phyloP scores from a whole-genome alignment of 2,113 vertebrate species.

The Neolamprologus fasciatus region DNA sequence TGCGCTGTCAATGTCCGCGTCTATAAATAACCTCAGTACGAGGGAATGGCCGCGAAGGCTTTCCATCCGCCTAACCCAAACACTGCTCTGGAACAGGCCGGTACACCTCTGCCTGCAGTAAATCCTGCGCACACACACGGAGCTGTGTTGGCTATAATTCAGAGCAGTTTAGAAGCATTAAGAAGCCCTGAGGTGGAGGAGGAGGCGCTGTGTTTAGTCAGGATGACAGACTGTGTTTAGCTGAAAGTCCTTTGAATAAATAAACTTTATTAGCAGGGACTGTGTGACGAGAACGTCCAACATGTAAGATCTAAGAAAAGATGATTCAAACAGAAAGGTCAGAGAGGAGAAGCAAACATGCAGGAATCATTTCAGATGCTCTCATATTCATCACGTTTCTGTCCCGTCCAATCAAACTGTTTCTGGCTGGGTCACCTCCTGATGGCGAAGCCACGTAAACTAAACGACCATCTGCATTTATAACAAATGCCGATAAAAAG shows the following conservation, averaged over 20 bases:
- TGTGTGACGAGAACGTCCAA: background rate
- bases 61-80: conserved; percentile 37
- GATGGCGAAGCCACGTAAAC: background rate
- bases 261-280: conserved; percentile 9
- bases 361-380: background rate
- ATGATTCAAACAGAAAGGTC: background rate
- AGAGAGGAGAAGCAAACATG: background rate
- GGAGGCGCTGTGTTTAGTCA: background rate
- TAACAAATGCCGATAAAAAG: background rate
- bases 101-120: background rate
- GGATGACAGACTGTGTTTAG: conserved; percentile 12
- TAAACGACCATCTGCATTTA: background rate
- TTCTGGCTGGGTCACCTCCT: background rate
- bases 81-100: background rate
- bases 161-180: conserved; percentile 12
- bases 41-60: background rate
- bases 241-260: conserved; percentile 12
- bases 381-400: background rate
- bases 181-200: background rate
- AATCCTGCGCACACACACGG: background rate
- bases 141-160: background rate
- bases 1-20: background rate
- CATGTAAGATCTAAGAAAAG: background rate
- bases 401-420: background rate
- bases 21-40: conserved; percentile 28